Base-by-base conservation (phyloP, 2,113 vertebrate genomes). In the Rhabdomys dilectus region DNA sequence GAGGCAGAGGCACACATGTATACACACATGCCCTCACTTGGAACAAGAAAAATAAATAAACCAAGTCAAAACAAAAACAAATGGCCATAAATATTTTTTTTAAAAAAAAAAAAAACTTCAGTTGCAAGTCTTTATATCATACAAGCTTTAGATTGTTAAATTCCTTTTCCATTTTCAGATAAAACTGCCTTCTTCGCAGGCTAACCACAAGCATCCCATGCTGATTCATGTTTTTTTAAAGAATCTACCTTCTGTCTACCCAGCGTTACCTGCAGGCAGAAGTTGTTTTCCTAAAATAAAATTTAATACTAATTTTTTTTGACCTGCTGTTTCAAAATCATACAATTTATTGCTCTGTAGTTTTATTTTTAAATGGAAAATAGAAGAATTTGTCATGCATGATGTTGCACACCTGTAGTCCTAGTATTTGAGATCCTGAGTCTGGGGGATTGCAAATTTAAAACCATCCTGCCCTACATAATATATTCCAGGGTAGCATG, bases 291-390 rank as follows among this genome's bases (percentile, higher is more conserved):
- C 17, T 93, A 72, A 89, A 95, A 56, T 34, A 75, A 51, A 45
- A 84, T 91, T 76, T 89, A 13, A 48, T 53, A 36, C 89, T 77
- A n/a, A 39, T n/a, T 77, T 26, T 84, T 84, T 90, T 21, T 95
- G 72, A 91, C 39, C 5, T 75, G 7, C 6, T 90, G 4, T 90
- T 88, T 22, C 24, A 96, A 82, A 97, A 82, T 31, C 58, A 19
- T 76, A n/a, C 64, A 70, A 1, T 93, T 86, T 94, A 26, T 42
- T 89, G 17, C 39, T 68, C 24, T 73, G 11, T 16, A 62, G 82
- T 87, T 95, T 95, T 95, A 68, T 84, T 97, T 97, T 92, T 85
- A 70, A 92, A 70, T 75, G n/a, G 48, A 73, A 97, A 93, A 88
- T 86, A 16, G 21, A 53, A 58, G 96, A 92, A 84, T 75, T 96